Conservation (phyloP, 2,113 vertebrate species). For the Saguinus imperator region DNA sequence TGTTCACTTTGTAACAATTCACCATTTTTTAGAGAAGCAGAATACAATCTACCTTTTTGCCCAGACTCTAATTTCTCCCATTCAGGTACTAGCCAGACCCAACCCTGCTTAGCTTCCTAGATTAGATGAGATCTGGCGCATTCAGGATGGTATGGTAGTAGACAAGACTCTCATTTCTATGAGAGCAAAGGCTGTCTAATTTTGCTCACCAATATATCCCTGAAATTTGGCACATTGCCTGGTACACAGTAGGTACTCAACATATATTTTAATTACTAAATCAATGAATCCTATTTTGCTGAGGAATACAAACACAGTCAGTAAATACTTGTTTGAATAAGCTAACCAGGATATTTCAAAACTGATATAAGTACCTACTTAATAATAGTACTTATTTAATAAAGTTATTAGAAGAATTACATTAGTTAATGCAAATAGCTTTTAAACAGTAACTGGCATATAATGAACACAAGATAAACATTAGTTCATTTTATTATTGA, state of each 20-base stretch:
- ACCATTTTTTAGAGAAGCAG: not conserved
- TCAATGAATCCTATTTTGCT: not conserved
- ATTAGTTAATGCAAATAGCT: not conserved
- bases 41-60: not conserved
- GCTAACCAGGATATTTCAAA: conserved; percentile 23
- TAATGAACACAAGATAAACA: not conserved
- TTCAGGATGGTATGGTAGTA: too few species aligned
- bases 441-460: not conserved
- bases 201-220: not conserved
- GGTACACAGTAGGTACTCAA: not conserved
- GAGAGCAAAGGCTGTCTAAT: not conserved
- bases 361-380: not conserved
- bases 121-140: too few species aligned
- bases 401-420: conserved; percentile 33
- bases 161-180: not conserved
- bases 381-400: not conserved
- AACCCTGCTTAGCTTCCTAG: too few species aligned
- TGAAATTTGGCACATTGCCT: not conserved
- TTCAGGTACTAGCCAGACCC: too few species aligned
- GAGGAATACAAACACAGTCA: conserved; percentile 17
- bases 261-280: not conserved
- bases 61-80: not conserved
- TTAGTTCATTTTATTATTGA: not conserved
- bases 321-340: not conserved
- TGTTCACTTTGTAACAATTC: not conserved